Evolutionary conservation across 2,113 vertebrate species (phyloP), one percentile per base, ranked within the genome.

Genomic region (Hoplias malabaricus): DNA sequence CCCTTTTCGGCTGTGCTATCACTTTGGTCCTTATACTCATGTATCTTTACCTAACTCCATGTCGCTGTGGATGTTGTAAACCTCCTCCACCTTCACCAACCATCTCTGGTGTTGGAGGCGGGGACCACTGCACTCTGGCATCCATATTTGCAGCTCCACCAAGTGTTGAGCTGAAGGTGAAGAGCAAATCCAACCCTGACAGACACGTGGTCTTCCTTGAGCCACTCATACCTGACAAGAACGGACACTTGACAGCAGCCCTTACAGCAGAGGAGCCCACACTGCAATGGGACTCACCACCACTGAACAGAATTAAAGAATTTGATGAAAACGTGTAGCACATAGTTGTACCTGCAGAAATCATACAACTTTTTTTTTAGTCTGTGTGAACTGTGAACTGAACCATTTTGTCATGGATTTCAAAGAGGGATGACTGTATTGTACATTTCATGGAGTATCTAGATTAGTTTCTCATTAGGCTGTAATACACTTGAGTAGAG

Each of bases 41-140:
- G 10, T 99, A 99, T 85, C 85, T 99, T 79, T 99, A 93, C 82
- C 88, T 98, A 86, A 98, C 97, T 0, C 96, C 96, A 0, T 99
- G 96, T 80, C 92, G 65, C 56, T 97, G 96, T 86, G 89, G 87
- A 81, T 94, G 91, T 89, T 90, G 92, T 83, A 94, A 86, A 76
- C 84, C 87, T 14, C 65, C 73, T 61, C 84, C 90, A n/a, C 80
- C 86, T 25, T 79, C 83, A n/a, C 77, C 86, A 0, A 88, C 77
- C 5, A 87, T 84, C 38, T 86, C 90, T 0, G 65, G 61, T 29
- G 65, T 76, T 0, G 56, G 80, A 31, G 88, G n/a, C n/a, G n/a
- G 86, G 14, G 80, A 89, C 71, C 84, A 54, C 23, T 77, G 76
- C 70, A 83, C 79, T 31, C 34, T 87, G 1, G 29, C 74, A 1